Conservation (phyloP, 2,888 invertebrate genomes). For the Aphrophora alni region DNA sequence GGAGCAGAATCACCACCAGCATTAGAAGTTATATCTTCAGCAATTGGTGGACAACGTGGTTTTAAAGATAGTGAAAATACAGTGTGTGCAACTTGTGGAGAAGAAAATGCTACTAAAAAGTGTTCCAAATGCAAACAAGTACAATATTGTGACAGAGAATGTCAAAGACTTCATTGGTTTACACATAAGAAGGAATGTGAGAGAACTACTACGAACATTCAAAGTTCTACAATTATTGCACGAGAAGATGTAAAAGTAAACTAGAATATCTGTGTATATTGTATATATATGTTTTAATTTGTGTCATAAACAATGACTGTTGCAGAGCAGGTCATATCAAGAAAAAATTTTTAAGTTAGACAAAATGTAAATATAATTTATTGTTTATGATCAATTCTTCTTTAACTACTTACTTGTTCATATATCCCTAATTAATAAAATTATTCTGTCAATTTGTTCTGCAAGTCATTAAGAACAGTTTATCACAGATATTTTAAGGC, state of each 20-base stretch:
- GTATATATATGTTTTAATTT: conserved; percentile 13
- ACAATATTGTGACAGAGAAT: conserved; percentile 92
- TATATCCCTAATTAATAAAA: too few species aligned
- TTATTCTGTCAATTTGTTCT: too few species aligned
- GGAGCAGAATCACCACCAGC: conserved; percentile 78
- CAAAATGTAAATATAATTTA: too few species aligned
- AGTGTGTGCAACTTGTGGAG: conserved; percentile 85
- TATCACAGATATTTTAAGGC: too few species aligned
- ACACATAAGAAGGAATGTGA: conserved; percentile 87
- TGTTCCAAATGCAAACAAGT: conserved; percentile 94
- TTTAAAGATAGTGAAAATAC: conserved; percentile 69
- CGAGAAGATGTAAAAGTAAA: conserved; percentile 14
- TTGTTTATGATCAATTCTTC: too few species aligned
- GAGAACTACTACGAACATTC: conserved; percentile 54
- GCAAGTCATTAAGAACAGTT: too few species aligned
- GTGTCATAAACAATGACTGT: not conserved
- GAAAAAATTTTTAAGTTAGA: not conserved
- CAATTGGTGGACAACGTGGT: conserved; percentile 87
- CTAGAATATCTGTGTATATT: not conserved
- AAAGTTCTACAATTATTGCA: conserved; percentile 16
- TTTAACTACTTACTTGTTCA: too few species aligned
- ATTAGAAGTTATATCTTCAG: conserved; percentile 74
- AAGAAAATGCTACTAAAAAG: conserved; percentile 88
- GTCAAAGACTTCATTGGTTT: conserved; percentile 94
- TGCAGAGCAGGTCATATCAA: too few species aligned